Conservation (phyloP, 2,797 vertebrate species). For the Pangasius macronema region DNA sequence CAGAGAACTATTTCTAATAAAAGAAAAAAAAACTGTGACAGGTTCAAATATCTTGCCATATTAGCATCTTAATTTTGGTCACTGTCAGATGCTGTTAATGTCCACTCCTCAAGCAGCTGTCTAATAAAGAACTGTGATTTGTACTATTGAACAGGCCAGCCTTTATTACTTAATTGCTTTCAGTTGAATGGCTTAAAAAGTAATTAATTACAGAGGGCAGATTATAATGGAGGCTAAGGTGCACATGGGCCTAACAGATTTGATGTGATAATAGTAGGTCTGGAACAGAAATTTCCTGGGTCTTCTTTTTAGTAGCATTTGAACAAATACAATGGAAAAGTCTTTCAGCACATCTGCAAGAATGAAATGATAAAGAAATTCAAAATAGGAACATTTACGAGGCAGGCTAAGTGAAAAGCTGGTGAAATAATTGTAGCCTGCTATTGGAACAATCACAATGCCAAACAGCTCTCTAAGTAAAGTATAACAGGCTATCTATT, state of each 20-base stretch:
- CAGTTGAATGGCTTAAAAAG: conserved; percentile 79
- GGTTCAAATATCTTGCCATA: conserved; percentile 70
- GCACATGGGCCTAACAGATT: conserved; percentile 65
- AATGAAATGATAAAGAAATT: conserved; percentile 70
- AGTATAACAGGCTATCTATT: conserved; percentile 21
- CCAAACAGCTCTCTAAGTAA: background rate
- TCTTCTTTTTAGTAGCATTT: conserved; percentile 61
- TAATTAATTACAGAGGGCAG: conserved; percentile 79
- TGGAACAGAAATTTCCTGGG: conserved; percentile 66
- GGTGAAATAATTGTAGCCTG: conserved; percentile 32
- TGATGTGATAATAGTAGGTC: conserved; percentile 74
- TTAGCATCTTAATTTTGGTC: conserved; percentile 73
- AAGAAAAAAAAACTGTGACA: conserved; percentile 60
- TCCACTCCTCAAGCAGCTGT: conserved; percentile 74
- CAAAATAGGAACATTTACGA: conserved; percentile 69
- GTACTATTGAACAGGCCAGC: conserved; percentile 73
- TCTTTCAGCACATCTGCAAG: conserved; percentile 62
- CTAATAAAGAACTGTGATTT: conserved; percentile 73
- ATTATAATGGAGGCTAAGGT: conserved; percentile 77
- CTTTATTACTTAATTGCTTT: conserved; percentile 80
- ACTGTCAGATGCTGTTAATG: conserved; percentile 71
- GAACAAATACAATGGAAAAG: conserved; percentile 56
- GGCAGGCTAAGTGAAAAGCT: conserved; percentile 65
- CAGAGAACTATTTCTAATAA: background rate
- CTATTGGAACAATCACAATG: conserved; percentile 22